These are phyloP conservation scores for Napeogenes inachia DNA, from an alignment of 2,888 invertebrate species.

Conservation along the genomic window DNA sequence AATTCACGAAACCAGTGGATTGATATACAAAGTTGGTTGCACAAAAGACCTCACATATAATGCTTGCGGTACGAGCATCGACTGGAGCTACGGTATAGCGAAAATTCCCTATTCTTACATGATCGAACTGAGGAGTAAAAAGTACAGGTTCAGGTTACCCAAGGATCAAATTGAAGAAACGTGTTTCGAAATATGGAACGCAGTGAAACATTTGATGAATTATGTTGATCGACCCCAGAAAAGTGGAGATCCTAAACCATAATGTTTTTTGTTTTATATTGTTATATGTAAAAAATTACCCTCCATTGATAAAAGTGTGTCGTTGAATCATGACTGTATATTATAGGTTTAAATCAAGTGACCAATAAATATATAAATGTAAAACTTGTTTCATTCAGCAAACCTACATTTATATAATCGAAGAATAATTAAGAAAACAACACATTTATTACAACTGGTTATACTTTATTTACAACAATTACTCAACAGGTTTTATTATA, in stretches of 20 bases:
- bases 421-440: not conserved
- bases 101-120: constrained; percentile 69
- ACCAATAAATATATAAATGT: not conserved
- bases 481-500: constrained; percentile 26
- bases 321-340: not conserved
- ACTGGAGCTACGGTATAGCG: constrained; percentile 67
- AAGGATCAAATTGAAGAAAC: constrained; percentile 59
- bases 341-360: constrained; percentile 8
- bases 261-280: not conserved
- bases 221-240: constrained; percentile 48
- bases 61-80: constrained; percentile 67
- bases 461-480: not conserved
- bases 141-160: constrained; percentile 57
- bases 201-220: constrained; percentile 55
- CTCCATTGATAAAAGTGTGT: too few relatives aligned
- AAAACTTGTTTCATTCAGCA: not conserved
- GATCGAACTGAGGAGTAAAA: constrained; percentile 62
- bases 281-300: too few relatives aligned
- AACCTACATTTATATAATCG: not conserved
- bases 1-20: constrained; percentile 57
- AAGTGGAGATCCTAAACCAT: not conserved
- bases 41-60: constrained; percentile 66
- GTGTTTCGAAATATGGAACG: constrained; percentile 58
- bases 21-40: constrained; percentile 64
- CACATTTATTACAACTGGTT: not conserved